Conservation (phyloP, 2,797 vertebrate genomes). For the Argentina silus region DNA sequence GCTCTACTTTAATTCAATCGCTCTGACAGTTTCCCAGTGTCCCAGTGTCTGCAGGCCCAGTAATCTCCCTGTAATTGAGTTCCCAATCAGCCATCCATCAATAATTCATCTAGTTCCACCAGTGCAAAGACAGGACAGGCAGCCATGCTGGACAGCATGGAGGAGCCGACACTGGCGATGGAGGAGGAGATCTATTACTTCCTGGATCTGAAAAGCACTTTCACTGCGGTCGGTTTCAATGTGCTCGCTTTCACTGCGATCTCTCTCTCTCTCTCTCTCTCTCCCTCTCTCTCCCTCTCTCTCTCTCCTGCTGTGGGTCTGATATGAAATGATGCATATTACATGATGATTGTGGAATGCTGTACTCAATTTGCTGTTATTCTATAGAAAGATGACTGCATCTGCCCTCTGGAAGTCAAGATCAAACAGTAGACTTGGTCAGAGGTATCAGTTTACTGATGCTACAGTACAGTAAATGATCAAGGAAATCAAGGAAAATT, state of each 20-base stretch:
- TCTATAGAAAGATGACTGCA: neutral
- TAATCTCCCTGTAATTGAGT: conserved; percentile 86
- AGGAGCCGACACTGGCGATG: neutral
- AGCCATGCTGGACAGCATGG: neutral
- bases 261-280: neutral
- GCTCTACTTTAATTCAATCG: conserved; percentile 80
- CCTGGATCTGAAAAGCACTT: conserved; percentile 42
- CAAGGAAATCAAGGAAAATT: conserved; percentile 23
- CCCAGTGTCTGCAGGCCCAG: conserved; percentile 72
- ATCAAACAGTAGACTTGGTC: too few relatives aligned
- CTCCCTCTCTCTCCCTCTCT: neutral
- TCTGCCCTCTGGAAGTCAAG: too few relatives aligned
- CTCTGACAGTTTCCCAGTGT: conserved; percentile 69
- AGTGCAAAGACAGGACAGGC: conserved; percentile 58
- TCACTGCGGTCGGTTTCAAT: conserved; percentile 2
- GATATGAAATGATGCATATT: neutral
- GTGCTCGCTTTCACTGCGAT: neutral
- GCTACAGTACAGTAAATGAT: conserved; percentile 2
- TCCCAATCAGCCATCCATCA: conserved; percentile 83
- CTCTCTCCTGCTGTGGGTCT: neutral
- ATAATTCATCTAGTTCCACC: conserved; percentile 81
- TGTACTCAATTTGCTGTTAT: neutral
- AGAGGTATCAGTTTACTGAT: neutral
- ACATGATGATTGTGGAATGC: neutral
- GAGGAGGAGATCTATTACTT: conserved; percentile 53